These are phyloP conservation scores for Muscicapa comitata DNA, from an alignment of 2,797 vertebrate species.

Conservation along the genomic window DNA sequence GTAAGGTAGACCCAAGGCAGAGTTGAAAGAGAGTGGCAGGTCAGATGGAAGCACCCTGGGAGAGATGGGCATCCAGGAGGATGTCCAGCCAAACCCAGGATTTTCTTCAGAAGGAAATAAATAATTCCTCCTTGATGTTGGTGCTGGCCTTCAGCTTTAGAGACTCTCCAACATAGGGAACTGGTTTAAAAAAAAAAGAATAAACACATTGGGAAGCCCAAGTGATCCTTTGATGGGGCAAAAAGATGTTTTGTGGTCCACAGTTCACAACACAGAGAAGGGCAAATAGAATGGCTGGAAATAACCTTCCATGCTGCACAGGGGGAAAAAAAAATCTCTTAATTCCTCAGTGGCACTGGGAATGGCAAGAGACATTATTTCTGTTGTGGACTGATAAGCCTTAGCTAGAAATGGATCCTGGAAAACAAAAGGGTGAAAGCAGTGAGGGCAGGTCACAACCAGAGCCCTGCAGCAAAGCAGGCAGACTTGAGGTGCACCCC, in stretches of 20 bases:
- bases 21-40: background rate
- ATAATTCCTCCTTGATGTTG: background rate
- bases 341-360: background rate
- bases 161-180: background rate
- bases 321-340: background rate
- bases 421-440: background rate
- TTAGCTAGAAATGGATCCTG: background rate
- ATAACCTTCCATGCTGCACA: background rate
- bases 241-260: background rate
- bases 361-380: background rate
- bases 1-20: background rate
- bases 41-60: constrained; percentile 22
- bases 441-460: background rate
- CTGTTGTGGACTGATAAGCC: background rate
- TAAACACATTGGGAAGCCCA: accelerated
- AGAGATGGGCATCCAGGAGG: background rate
- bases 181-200: background rate
- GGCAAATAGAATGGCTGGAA: background rate
- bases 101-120: background rate
- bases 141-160: background rate
- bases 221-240: background rate
- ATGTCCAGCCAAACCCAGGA: background rate
- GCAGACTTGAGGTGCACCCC: background rate
- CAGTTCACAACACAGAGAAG: background rate
- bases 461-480: background rate